A percentile compares a stretch with the other conserved stretches of the same genome.
Evolutionary conservation across 1,140 invertebrate genomes (phyloP).

Genomic region (Saccostrea echinata): DNA sequence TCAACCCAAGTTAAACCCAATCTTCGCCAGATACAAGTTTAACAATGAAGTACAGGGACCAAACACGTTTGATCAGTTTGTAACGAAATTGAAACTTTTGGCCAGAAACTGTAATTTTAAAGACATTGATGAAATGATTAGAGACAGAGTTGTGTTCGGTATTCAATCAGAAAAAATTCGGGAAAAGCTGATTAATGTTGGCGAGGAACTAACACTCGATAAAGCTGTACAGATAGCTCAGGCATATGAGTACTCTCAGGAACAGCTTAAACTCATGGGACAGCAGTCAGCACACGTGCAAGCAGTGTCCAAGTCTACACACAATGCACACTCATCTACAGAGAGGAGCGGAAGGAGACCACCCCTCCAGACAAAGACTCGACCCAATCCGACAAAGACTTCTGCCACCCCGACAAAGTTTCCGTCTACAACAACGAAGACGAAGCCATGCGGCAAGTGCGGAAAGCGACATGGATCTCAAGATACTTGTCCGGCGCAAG

Average conservation of each 20-base stretch:
- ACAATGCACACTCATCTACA: not conserved
- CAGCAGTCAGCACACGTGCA: not conserved
- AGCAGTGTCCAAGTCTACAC: not conserved
- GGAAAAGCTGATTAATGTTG: conserved; percentile 4
- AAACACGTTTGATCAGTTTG: conserved; percentile 9
- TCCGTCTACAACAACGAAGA: no score
- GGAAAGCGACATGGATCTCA: not conserved
- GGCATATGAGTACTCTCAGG: conserved; percentile 36
- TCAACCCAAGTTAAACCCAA: conserved; percentile 50
- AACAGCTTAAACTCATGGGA: conserved; percentile 25
- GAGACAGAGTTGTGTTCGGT: conserved; percentile 30
- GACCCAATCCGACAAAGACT: no score
- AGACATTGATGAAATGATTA: conserved; percentile 36
- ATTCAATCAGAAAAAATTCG: conserved; percentile 18
- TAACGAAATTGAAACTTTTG: conserved; percentile 21
- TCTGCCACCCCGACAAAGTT: no score
- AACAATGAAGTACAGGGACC: conserved; percentile 16
- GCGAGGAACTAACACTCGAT: conserved; percentile 1
- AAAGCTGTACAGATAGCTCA: conserved; percentile 28
- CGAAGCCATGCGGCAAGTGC: not conserved
- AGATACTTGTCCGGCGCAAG: not conserved
- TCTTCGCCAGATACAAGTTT: conserved; percentile 46
- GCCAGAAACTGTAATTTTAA: conserved; percentile 7
- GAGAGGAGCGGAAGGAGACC: not conserved
- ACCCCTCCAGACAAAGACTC: not conserved